Percentiles rank a stretch among this genome's conserved stretches.
Evolutionary conservation across 92 coral and sea anemone genomes (phyloP).

Genomic region (Desmophyllum pertusum): DNA sequence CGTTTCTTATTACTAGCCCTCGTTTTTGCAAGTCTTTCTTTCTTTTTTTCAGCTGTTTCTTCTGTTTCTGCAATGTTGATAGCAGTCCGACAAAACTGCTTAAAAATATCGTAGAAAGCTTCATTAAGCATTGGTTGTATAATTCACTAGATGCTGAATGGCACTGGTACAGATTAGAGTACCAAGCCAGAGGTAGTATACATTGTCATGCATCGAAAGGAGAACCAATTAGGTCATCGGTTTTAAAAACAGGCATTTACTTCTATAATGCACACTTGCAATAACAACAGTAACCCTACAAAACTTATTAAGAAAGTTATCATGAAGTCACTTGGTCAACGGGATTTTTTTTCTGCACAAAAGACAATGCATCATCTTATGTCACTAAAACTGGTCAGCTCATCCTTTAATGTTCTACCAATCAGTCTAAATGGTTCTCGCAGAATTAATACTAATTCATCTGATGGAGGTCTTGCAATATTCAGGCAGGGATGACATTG

Average conservation of each 20-base stretch:
- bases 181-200: slow-evolving; percentile 79
- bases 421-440: slow-evolving; percentile 55
- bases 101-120: too few relatives aligned
- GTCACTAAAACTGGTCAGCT: slow-evolving; percentile 50
- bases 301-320: slow-evolving; percentile 9
- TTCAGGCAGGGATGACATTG: too few relatives aligned
- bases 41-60: too few relatives aligned
- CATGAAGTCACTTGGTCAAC: slow-evolving; percentile 34
- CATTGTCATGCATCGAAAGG: slow-evolving; percentile 69
- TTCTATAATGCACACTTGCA: slow-evolving; percentile 19
- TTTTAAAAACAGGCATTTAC: slow-evolving; percentile 10
- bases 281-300: slow-evolving; percentile 20
- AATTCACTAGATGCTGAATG: slow-evolving; percentile 76
- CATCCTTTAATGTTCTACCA: slow-evolving; percentile 51
- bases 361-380: slow-evolving; percentile 39
- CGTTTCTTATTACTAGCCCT: too few relatives aligned
- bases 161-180: slow-evolving; percentile 86
- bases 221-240: slow-evolving; percentile 32
- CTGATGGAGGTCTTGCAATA: slow-evolving; percentile 41
- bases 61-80: too few relatives aligned
- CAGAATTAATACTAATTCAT: slow-evolving; percentile 16
- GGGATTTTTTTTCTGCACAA: slow-evolving; percentile 46
- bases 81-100: too few relatives aligned
- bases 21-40: too few relatives aligned
- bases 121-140: slow-evolving; percentile 75